Percentiles rank a stretch among this genome's conserved stretches.
Conservation (phyloP, 1,140 invertebrate species). For the Oedothorax gibbosus region DNA sequence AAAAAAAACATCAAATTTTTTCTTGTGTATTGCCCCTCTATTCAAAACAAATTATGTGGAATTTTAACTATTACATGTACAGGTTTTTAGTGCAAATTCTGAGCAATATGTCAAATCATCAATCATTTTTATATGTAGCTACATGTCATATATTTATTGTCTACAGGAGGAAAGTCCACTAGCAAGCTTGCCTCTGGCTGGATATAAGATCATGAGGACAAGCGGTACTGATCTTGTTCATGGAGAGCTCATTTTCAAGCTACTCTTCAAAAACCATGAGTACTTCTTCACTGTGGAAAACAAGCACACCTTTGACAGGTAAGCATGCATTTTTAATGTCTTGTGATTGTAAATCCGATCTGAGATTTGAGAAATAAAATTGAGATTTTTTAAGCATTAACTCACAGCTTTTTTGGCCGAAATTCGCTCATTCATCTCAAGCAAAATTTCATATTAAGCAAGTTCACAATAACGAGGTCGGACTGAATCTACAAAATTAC, state of each 20-base stretch:
- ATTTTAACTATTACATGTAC: too few relatives aligned
- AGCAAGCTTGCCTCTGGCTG: conserved; percentile 45
- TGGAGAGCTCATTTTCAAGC: conserved; percentile 49
- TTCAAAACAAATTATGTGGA: too few relatives aligned
- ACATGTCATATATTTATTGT: not conserved
- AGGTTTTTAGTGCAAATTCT: too few relatives aligned
- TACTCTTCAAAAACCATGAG: conserved; percentile 48
- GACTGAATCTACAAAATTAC: not conserved
- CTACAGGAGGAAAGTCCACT: conserved; percentile 48
- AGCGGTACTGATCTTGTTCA: conserved; percentile 14
- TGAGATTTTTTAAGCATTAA: not conserved
- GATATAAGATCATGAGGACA: conserved; percentile 34
- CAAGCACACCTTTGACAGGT: conserved; percentile 50
- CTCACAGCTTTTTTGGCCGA: not conserved
- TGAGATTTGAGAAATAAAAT: not conserved
- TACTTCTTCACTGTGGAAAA: conserved; percentile 56
- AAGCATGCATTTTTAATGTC: not conserved
- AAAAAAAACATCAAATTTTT: too few relatives aligned
- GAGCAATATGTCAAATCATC: too few relatives aligned
- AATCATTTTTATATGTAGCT: too few relatives aligned
- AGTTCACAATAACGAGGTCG: not conserved
- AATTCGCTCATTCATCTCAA: not conserved
- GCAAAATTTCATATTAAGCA: not conserved
- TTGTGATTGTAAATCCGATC: not conserved
- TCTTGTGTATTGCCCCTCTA: too few relatives aligned